These are phyloP conservation scores for Nyctalus aviator DNA, from an alignment of 2,797 vertebrate genomes.

Conservation along the genomic window DNA sequence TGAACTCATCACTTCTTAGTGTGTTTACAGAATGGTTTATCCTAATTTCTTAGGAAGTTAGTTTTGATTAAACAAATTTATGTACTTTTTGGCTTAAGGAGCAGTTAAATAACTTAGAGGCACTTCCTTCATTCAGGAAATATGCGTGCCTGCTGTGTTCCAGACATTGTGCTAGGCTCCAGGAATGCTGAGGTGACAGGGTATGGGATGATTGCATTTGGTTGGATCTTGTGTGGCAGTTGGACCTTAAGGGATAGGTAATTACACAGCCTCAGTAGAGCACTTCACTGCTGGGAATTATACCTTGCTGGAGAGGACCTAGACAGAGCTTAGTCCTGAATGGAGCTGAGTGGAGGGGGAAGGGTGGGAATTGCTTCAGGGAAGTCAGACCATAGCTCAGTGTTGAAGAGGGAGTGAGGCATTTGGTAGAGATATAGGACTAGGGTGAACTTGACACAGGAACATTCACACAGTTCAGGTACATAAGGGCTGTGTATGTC, in stretches of 20 bases:
- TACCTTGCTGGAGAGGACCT: too few species aligned
- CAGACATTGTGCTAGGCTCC: neutral
- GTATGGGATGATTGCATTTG: accelerated
- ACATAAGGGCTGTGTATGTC: neutral
- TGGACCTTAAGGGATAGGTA: accelerated
- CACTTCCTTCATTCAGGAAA: neutral
- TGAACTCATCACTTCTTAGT: neutral
- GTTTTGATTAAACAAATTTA: neutral
- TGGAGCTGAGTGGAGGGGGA: accelerated
- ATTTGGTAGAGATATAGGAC: too few species aligned
- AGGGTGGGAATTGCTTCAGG: accelerated
- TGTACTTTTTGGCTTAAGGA: neutral
- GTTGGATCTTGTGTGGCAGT: neutral
- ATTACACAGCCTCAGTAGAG: too few species aligned
- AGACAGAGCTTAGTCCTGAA: neutral
- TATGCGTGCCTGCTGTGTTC: accelerated
- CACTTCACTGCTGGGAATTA: neutral
- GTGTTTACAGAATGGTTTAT: neutral
- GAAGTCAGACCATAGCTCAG: neutral
- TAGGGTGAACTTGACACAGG: accelerated
- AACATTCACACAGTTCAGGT: accelerated
- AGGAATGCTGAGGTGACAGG: neutral
- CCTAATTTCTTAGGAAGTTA: neutral
- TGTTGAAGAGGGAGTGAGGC: neutral
- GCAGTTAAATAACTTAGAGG: neutral